Conservation (phyloP, 1,140 invertebrate genomes). For the Agraylea sexmaculata region DNA sequence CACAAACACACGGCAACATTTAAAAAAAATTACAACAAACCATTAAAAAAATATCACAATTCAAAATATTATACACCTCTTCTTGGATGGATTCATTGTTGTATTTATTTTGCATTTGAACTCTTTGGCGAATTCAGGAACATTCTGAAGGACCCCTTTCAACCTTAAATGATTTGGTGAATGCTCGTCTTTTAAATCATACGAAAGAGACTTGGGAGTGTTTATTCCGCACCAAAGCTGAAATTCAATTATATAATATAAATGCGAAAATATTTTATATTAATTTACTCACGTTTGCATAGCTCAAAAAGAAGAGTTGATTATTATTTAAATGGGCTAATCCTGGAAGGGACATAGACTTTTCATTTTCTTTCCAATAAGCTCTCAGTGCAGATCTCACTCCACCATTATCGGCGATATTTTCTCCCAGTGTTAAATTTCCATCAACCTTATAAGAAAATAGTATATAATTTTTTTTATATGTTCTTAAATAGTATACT, state of each 20-base stretch:
- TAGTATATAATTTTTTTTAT: neutral
- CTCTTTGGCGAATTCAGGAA: slow-evolving; percentile 66
- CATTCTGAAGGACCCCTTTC: slow-evolving; percentile 73
- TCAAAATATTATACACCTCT: slow-evolving; percentile 57
- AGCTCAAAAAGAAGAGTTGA: slow-evolving; percentile 84
- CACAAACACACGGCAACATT: neutral
- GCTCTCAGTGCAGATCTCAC: slow-evolving; percentile 68
- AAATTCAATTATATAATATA: slow-evolving; percentile 18
- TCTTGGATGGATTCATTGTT: slow-evolving; percentile 68
- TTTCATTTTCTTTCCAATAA: slow-evolving; percentile 49
- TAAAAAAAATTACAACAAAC: slow-evolving; percentile 1
- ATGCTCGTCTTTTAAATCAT: slow-evolving; percentile 62
- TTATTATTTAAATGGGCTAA: slow-evolving; percentile 61
- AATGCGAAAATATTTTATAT: slow-evolving; percentile 8
- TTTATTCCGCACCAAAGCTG: slow-evolving; percentile 70
- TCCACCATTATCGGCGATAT: slow-evolving; percentile 86
- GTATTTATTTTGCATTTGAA: slow-evolving; percentile 66
- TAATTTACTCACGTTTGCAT: slow-evolving; percentile 58
- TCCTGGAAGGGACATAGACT: slow-evolving; percentile 57
- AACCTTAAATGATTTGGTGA: slow-evolving; percentile 65
- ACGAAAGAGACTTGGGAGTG: slow-evolving; percentile 48
- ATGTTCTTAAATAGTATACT: slow-evolving; percentile 20
- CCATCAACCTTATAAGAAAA: slow-evolving; percentile 55
- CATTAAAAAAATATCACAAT: too few species aligned
- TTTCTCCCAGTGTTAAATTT: slow-evolving; percentile 69